Conservation (phyloP, 2,888 invertebrate species). For the Hypena proboscidalis region DNA sequence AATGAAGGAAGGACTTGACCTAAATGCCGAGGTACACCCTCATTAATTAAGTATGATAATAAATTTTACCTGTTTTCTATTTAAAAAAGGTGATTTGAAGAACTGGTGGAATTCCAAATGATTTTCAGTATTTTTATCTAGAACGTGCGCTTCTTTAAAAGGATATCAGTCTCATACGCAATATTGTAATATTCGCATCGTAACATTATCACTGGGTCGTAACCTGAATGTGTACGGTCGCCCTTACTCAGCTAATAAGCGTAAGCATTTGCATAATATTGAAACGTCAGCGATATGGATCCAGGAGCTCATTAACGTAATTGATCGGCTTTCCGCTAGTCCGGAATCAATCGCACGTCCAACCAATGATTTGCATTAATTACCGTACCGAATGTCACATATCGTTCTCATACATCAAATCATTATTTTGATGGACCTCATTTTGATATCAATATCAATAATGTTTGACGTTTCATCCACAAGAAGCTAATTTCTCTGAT, state of each 20-base stretch:
- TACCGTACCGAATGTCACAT: constrained; percentile 77
- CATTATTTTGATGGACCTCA: constrained; percentile 73
- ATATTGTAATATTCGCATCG: no score
- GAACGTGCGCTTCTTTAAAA: no score
- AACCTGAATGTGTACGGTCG: constrained; percentile 4
- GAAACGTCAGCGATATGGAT: constrained; percentile 78
- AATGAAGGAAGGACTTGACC: no score
- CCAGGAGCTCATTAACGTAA: constrained; percentile 81
- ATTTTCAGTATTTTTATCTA: no score
- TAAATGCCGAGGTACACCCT: no score
- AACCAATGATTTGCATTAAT: constrained; percentile 83
- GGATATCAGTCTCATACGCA: not conserved
- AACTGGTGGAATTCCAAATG: no score
- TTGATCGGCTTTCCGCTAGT: constrained; percentile 81
- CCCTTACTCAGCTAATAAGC: constrained; percentile 62
- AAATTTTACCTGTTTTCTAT: no score
- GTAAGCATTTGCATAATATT: constrained; percentile 77
- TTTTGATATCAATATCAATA: constrained; percentile 36
- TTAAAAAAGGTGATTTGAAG: no score
- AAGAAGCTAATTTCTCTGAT: constrained; percentile 7
- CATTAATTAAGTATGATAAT: no score
- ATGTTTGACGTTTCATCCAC: constrained; percentile 29
- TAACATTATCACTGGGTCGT: no score
- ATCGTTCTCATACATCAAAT: constrained; percentile 67
- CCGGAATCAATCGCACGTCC: constrained; percentile 77